A percentile compares a stretch with the other conserved stretches of the same genome.
Evolutionary conservation across 2,113 vertebrate genomes (phyloP).

Genomic region (Hemiscyllium ocellatum): DNA sequence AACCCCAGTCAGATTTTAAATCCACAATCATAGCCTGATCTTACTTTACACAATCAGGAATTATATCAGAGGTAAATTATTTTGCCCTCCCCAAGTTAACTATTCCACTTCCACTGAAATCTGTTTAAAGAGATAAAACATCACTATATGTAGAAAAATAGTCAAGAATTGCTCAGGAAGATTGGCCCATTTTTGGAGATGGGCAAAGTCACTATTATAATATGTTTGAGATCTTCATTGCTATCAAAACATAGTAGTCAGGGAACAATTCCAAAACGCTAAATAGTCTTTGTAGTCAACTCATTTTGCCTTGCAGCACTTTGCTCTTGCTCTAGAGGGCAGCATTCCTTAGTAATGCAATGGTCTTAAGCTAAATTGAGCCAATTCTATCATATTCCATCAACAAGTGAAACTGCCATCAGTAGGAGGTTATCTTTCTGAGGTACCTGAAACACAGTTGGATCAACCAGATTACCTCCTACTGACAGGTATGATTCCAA

Average conservation of each 20-base stretch:
- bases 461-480: no score
- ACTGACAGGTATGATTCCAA: no score
- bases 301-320: background rate
- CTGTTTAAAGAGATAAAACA: background rate
- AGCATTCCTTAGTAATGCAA: background rate
- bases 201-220: background rate
- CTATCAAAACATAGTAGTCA: background rate
- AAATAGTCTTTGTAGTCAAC: background rate
- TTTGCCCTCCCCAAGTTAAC: background rate
- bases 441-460: background rate
- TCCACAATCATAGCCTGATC: background rate
- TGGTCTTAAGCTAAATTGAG: background rate
- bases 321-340: background rate
- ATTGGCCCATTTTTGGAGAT: background rate
- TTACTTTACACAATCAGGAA: background rate
- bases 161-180: background rate
- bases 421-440: no score
- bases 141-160: background rate
- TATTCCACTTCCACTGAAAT: background rate
- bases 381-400: background rate
- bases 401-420: background rate
- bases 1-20: background rate
- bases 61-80: background rate
- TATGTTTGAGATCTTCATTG: background rate
- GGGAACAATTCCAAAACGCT: background rate